Conservation (phyloP, 2,888 invertebrate species). For the Philaethria dido region DNA sequence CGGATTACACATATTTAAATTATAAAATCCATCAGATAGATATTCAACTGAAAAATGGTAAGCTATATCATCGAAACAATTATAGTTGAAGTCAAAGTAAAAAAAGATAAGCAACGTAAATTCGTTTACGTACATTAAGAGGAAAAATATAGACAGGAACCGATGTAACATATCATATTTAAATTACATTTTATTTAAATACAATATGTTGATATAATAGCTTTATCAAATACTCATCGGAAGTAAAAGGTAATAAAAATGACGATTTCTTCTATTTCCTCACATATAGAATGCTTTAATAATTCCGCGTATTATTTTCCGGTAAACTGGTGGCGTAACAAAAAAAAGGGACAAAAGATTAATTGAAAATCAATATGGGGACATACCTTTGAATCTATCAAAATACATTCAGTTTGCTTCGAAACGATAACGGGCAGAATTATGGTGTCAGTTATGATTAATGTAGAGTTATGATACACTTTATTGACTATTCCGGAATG, state of each 20-base stretch:
- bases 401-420: slow-evolving; percentile 75
- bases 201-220: not conserved
- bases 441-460: slow-evolving; percentile 76
- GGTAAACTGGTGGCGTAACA: slow-evolving; percentile 69
- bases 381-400: slow-evolving; percentile 70
- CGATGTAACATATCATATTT: too few species aligned
- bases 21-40: too few species aligned
- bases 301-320: slow-evolving; percentile 19
- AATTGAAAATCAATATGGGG: slow-evolving; percentile 77
- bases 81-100: not conserved
- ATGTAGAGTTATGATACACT: slow-evolving; percentile 71
- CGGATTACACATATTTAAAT: too few species aligned
- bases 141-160: not conserved
- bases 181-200: not conserved
- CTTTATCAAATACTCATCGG: not conserved
- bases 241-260: not conserved
- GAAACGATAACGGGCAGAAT: slow-evolving; percentile 71
- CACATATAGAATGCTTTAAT: slow-evolving; percentile 3
- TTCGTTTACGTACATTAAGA: not conserved
- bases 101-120: not conserved
- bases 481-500: slow-evolving; percentile 64
- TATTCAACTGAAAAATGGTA: too few species aligned
- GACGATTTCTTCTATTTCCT: not conserved
- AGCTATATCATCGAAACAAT: too few species aligned
- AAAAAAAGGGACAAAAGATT: slow-evolving; percentile 77